phyloP scores from a whole-genome alignment of 2,888 invertebrate genomes.

The Desoria tigrina region DNA sequence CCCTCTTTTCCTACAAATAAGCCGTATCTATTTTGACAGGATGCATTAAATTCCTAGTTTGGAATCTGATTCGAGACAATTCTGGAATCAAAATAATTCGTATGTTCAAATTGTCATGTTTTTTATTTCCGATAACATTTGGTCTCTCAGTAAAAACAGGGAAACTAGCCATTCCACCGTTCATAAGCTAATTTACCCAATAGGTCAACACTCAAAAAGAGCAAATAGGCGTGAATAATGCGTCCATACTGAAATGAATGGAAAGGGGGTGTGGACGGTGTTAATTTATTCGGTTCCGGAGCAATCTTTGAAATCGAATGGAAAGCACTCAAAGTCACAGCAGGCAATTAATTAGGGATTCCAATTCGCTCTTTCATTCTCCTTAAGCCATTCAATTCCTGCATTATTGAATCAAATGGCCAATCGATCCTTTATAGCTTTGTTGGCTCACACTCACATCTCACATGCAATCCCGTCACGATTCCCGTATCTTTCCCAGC shows the following conservation, averaged over 20 bases:
- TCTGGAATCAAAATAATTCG: too few relatives aligned
- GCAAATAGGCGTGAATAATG: constrained; percentile 4
- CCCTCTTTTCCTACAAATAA: too few relatives aligned
- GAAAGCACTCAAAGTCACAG: constrained; percentile 23
- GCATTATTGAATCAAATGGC: constrained; percentile 11
- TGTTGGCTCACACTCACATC: not conserved
- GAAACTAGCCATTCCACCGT: too few relatives aligned
- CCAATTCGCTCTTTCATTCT: constrained; percentile 2
- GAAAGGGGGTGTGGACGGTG: too few relatives aligned
- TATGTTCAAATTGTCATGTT: too few relatives aligned
- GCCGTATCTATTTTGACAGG: too few relatives aligned
- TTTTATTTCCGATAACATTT: too few relatives aligned
- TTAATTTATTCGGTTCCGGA: too few relatives aligned
- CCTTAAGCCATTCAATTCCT: constrained; percentile 5
- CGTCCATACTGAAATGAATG: not conserved
- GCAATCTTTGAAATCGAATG: not conserved
- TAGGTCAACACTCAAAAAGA: constrained; percentile 10
- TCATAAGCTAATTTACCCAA: not conserved
- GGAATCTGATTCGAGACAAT: too few relatives aligned
- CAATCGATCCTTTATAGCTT: constrained; percentile 5
- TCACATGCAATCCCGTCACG: constrained; percentile 6
- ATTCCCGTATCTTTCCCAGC: too few relatives aligned
- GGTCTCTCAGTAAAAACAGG: too few relatives aligned
- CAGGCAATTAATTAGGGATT: constrained; percentile 15
- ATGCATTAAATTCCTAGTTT: too few relatives aligned